Evolutionary conservation across 92 coral and sea anemone species (phyloP).

Genomic region (Heliopora coerulea): DNA sequence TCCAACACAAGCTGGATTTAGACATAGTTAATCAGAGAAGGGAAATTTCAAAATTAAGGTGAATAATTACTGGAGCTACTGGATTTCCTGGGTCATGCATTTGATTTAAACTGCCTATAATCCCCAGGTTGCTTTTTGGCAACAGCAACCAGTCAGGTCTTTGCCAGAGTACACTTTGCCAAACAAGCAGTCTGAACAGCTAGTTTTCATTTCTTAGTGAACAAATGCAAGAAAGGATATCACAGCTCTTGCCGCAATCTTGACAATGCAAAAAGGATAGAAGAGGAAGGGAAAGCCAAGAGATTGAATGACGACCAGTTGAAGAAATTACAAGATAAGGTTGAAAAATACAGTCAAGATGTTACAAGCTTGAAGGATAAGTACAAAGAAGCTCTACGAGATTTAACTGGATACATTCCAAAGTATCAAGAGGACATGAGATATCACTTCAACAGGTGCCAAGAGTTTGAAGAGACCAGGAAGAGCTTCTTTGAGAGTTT

Average conservation of each 20-base stretch:
- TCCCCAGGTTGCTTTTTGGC: too few species aligned
- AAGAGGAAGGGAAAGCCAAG: conserved; percentile 10
- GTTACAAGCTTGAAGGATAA: conserved; percentile 51
- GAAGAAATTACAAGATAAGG: conserved; percentile 72
- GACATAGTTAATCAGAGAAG: too few species aligned
- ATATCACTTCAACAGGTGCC: conserved; percentile 70
- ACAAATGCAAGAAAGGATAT: conserved; percentile 75
- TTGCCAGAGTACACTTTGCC: too few species aligned
- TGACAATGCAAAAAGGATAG: conserved; percentile 60
- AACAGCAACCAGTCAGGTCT: too few species aligned
- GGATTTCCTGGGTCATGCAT: too few species aligned
- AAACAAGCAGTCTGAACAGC: too few species aligned
- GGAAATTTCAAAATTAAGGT: too few species aligned
- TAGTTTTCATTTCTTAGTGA: conserved; percentile 40
- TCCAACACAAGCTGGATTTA: too few species aligned
- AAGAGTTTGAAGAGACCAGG: conserved; percentile 71
- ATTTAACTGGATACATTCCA: conserved; percentile 71
- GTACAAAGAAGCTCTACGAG: conserved; percentile 75
- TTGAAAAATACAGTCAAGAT: conserved; percentile 58
- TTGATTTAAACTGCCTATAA: too few species aligned
- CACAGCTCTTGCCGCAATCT: conserved; percentile 69
- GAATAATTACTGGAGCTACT: too few species aligned
- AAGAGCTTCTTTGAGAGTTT: conserved; percentile 68
- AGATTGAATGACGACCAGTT: conserved; percentile 67
- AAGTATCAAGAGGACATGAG: conserved; percentile 91